phyloP scores from a whole-genome alignment of 1,140 invertebrate genomes.

The Cotesia typhae region DNA sequence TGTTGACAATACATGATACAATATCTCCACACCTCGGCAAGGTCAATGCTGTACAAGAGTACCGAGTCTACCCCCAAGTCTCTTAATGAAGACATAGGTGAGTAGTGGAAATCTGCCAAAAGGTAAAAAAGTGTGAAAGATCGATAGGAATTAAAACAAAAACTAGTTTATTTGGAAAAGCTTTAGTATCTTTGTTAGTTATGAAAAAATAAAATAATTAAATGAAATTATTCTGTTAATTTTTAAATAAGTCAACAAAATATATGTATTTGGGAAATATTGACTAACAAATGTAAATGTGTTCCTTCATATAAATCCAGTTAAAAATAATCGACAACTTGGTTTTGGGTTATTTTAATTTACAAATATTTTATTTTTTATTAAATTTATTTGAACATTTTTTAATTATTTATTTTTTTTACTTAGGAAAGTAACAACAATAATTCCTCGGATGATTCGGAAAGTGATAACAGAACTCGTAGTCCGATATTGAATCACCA shows the following conservation, averaged over 20 bases:
- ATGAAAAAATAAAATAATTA: conserved; percentile 3
- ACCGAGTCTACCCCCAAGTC: conserved; percentile 67
- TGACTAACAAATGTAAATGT: conserved; percentile 26
- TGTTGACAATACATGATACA: conserved; percentile 68
- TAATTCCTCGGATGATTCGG: conserved; percentile 58
- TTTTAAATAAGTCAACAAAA: conserved; percentile 15
- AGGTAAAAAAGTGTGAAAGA: conserved; percentile 41
- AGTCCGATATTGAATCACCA: conserved; percentile 12
- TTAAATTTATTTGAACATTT: conserved; percentile 2
- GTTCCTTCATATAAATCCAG: conserved; percentile 22
- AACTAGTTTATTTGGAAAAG: conserved; percentile 11
- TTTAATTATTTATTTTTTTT: conserved; percentile 39
- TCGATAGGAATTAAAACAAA: neutral
- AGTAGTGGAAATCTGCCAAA: conserved; percentile 64
- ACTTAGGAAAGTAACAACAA: conserved; percentile 65
- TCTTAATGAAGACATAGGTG: conserved; percentile 64
- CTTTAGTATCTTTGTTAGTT: conserved; percentile 6
- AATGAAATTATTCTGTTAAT: neutral
- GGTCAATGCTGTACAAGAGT: conserved; percentile 67
- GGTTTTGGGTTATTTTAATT: conserved; percentile 25
- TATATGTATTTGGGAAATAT: neutral
- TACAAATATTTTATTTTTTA: conserved; percentile 14
- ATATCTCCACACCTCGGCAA: conserved; percentile 68
- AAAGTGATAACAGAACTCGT: conserved; percentile 49
- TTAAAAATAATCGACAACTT: conserved; percentile 20